Conservation (phyloP, 2,888 invertebrate species). For the Gortyna flavago region DNA sequence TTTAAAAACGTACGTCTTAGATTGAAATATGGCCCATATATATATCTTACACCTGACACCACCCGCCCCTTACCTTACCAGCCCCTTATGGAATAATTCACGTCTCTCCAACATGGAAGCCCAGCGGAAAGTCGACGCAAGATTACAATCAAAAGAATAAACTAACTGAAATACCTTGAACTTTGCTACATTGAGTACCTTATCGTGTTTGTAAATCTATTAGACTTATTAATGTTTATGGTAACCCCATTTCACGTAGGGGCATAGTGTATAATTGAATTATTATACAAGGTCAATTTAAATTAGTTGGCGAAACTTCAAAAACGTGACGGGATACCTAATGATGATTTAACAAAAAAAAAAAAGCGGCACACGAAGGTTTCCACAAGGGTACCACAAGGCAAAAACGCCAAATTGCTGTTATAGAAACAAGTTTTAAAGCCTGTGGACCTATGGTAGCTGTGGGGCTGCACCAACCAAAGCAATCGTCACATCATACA, state of each 20-base stretch:
- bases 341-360: background rate
- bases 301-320: background rate
- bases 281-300: background rate
- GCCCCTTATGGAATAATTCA: slow-evolving; percentile 25
- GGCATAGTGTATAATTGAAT: background rate
- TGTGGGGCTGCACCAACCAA: background rate
- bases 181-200: slow-evolving; percentile 27
- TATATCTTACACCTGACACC: background rate
- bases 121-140: slow-evolving; percentile 5
- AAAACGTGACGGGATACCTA: background rate
- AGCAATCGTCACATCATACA: background rate
- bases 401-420: background rate
- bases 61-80: too few relatives aligned
- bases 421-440: background rate
- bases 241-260: background rate
- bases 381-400: background rate
- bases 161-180: slow-evolving; percentile 45
- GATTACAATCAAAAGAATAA: slow-evolving; percentile 54
- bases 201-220: slow-evolving; percentile 45
- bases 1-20: background rate
- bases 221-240: slow-evolving; percentile 25
- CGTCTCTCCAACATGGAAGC: slow-evolving; percentile 34
- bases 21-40: background rate
- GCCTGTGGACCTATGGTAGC: background rate
- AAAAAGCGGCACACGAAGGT: background rate